Base-by-base conservation (phyloP, 2,888 invertebrate species). In the Microctonus aethiopoides region DNA sequence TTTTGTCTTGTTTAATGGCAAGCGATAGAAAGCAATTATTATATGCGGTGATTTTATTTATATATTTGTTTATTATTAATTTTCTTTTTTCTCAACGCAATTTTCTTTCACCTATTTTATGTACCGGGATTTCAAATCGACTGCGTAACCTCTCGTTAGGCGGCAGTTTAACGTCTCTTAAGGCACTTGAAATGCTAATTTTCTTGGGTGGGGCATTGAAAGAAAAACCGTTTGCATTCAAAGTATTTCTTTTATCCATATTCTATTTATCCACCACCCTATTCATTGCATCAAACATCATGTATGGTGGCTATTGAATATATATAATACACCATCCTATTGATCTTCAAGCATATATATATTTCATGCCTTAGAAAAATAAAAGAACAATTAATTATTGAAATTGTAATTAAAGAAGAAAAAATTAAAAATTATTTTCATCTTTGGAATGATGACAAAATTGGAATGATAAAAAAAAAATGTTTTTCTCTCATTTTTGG, bases 131-230 rank as follows among this genome's bases (percentile, higher is more conserved):
- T 46, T 59, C 20, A 7, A 59, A 59, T 32, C 51, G 76, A 77
- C 75, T 75, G 74, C 71, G 76, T 72, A 74, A 76, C 72, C 75
- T 71, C 77, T 75, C 74, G 72, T 76, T 75, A 71, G 70, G 71
- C 75, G 77, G 78, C 77, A 72, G 73, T 71, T 75, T 72, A 73
- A 68, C 76, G 75, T 79, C 73, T 78, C 75, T 79, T 81, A 83
- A 83, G 83, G 83, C 83, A 83, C 83, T 83, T 81, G 79, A 82
- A 81, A 83, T 81, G 80, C 81, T 80, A 82, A 81, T 83, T 77
- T 75, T 74, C 71, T 72, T 76, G 75, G 77, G 75, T 75, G 75
- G 73, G 76, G 75, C 75, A 61, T 72, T 74, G 67, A 73, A 77
- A 78, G 76, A 77, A 76, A 77, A 76, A 59, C 75, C 70, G 70